Conservation (phyloP, 2,113 vertebrate species). For the Glaucomys volans region DNA sequence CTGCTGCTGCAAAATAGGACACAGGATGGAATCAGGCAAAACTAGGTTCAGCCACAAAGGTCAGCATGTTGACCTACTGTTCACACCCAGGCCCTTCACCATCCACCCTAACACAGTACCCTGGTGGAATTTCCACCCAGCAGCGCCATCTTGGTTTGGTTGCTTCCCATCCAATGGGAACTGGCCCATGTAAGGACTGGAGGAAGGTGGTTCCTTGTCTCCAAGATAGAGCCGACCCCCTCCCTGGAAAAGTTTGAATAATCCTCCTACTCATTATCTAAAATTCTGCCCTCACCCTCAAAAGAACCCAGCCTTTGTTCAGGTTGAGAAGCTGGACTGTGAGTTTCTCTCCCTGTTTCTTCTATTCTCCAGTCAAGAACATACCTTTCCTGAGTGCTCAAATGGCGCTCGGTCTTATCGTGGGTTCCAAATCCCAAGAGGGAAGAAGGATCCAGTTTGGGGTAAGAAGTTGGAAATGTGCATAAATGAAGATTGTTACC, state of each 20-base stretch:
- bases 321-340: not conserved
- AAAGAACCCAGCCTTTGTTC: not conserved
- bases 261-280: not conserved
- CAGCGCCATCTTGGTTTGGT: not conserved
- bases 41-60: too few relatives aligned
- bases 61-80: not conserved
- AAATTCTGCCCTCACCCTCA: not conserved
- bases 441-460: not conserved
- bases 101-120: not conserved
- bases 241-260: not conserved
- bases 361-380: not conserved
- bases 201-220: not conserved
- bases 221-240: too few relatives aligned
- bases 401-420: accelerated
- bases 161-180: not conserved
- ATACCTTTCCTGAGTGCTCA: not conserved
- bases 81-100: not conserved
- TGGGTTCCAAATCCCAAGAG: not conserved
- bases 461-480: not conserved
- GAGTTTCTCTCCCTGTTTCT: not conserved
- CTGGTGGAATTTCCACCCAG: too few relatives aligned
- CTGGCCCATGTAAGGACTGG: not conserved
- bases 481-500: not conserved
- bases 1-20: not conserved
- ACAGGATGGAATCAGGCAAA: too few relatives aligned